Conservation (phyloP, 2,888 invertebrate species). For the Adelphocoris suturalis region DNA sequence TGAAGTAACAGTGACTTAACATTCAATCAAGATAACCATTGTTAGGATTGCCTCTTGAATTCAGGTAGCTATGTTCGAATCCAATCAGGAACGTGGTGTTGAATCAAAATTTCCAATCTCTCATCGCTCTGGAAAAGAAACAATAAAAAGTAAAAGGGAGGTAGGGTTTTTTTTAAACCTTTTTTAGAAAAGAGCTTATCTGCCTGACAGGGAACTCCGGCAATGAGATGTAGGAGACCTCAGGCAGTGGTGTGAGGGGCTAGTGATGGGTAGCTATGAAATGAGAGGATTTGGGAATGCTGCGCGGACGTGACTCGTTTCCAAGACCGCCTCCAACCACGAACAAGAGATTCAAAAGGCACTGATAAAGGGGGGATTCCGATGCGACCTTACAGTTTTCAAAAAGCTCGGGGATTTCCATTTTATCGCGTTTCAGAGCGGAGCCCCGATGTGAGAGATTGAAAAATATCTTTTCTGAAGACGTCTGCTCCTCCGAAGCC, state of each 20-base stretch:
- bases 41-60: no score
- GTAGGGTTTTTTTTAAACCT: no score
- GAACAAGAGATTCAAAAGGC: constrained; percentile 6
- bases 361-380: constrained; percentile 23
- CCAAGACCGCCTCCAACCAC: background rate
- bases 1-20: no score
- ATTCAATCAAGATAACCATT: no score
- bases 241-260: background rate
- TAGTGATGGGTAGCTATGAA: constrained; percentile 5
- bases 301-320: constrained; percentile 5
- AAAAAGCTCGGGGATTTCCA: background rate
- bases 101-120: constrained; percentile 7
- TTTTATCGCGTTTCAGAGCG: background rate
- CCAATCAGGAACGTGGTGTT: background rate
- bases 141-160: no score
- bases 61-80: background rate
- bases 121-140: background rate
- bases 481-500: no score
- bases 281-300: constrained; percentile 10
- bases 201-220: background rate
- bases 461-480: no score
- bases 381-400: constrained; percentile 30
- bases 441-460: no score
- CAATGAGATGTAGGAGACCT: background rate
- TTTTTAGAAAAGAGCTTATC: background rate